Percentiles rank a stretch among this genome's conserved stretches.
These are phyloP conservation scores for Albula goreensis DNA, from an alignment of 2,113 vertebrate species.

Conservation along the genomic window DNA sequence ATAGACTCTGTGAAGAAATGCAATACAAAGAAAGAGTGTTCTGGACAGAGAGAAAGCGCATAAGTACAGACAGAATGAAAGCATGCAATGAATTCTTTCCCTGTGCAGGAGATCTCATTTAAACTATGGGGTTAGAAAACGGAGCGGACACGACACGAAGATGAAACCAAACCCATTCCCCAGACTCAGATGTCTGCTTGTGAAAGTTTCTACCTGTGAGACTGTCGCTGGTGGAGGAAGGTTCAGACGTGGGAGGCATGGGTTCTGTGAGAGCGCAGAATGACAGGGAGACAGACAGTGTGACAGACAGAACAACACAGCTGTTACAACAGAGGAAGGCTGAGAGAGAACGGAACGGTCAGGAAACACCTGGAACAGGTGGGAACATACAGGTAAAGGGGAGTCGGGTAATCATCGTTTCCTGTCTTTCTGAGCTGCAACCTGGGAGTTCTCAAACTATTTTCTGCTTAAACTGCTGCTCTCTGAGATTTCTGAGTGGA, in stretches of 20 bases:
- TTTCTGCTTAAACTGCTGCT: background rate
- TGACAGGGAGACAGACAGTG: slow-evolving; percentile 11
- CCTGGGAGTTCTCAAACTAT: background rate
- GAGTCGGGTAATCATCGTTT: background rate
- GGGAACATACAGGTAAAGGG: background rate
- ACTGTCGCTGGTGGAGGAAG: slow-evolving; percentile 31
- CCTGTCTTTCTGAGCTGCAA: background rate
- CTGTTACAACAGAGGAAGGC: background rate
- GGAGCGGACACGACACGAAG: background rate
- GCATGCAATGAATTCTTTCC: slow-evolving; percentile 55
- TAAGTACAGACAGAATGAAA: slow-evolving; percentile 17
- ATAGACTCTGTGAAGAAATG: slow-evolving; percentile 18
- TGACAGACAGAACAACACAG: slow-evolving; percentile 7
- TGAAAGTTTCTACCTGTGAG: slow-evolving; percentile 39
- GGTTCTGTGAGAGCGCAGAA: slow-evolving; percentile 27
- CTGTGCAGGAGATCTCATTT: background rate
- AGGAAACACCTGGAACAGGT: background rate
- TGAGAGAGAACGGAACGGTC: background rate
- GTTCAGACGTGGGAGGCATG: slow-evolving; percentile 27
- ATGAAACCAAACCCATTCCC: slow-evolving; percentile 31
- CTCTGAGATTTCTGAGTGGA: background rate
- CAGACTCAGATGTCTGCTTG: background rate
- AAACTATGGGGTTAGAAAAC: background rate
- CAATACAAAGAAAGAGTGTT: background rate
- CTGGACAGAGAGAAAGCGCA: slow-evolving; percentile 5